These are phyloP conservation scores for Schizaphis graminum DNA, from an alignment of 2,888 invertebrate genomes.

Conservation along the genomic window DNA sequence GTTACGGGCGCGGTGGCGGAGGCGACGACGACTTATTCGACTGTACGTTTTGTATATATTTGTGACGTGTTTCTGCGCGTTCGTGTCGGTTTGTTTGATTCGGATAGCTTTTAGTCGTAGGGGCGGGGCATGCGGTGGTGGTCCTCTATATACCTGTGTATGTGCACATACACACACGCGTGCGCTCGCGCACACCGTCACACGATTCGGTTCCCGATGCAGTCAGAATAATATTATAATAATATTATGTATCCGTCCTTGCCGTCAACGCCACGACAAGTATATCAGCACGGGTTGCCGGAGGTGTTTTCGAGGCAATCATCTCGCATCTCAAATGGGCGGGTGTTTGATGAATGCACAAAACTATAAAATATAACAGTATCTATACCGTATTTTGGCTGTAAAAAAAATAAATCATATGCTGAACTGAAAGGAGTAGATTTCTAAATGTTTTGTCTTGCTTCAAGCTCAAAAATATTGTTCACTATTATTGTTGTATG, in stretches of 20 bases:
- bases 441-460: too few species aligned
- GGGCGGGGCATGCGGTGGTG: conserved; percentile 42
- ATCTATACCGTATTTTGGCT: too few species aligned
- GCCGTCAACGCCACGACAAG: background rate
- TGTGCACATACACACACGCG: background rate
- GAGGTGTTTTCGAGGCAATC: background rate
- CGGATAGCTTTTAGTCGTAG: conserved; percentile 33
- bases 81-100: conserved; percentile 53
- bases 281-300: background rate
- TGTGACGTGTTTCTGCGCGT: background rate
- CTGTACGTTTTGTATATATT: background rate
- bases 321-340: background rate
- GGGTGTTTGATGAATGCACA: too few species aligned
- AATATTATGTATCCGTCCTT: background rate
- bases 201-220: background rate
- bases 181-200: background rate
- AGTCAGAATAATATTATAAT: conserved; percentile 26
- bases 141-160: background rate
- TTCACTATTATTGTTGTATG: too few species aligned
- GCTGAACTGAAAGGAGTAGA: too few species aligned
- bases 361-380: too few species aligned
- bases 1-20: conserved; percentile 44
- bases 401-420: too few species aligned
- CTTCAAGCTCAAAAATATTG: too few species aligned
- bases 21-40: conserved; percentile 54